Base-by-base conservation (phyloP, 2,888 invertebrate genomes). In the Toxonevra muliebris region DNA sequence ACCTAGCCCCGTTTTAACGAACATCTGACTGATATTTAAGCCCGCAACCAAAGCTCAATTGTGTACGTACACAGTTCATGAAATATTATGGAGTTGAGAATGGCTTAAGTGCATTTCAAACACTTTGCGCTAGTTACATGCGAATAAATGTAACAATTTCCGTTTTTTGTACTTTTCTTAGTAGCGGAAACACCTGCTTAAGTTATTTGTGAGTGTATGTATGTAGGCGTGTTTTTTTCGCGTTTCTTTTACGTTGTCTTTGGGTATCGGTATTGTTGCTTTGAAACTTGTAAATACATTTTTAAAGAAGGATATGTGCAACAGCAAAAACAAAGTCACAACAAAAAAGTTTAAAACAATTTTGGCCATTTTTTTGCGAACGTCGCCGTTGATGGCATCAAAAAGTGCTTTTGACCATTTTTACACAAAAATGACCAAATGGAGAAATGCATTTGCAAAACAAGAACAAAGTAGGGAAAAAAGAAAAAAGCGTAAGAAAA, bases 161-260 rank as follows among this genome's bases (percentile, higher is more conserved):
- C 58, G 58, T 58, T 58, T 58, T 17, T 42, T 58, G 41, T 58
- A n/a, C 41, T 58, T 58, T 53, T 53, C n/a, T 42, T 58, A 2
- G n/a, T 20, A n/a, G 42, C 43, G 42, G 42, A 42, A 42, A 58
- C 43, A 40, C 43, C 43, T 40, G 43, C 43, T 58, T 58, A 42
- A 5, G 58, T n/a, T 58, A 15, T 58, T 42, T 58, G 42, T 42
- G 20, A 12, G 15, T 60, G 48, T 12, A 60, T 45, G 60, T 19
- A 60, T 19, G 55, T 30, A 30, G 20, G 20, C 13, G 30, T 40
- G 17, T 19, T 19, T 55, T 40, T 19, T 19, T 19, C 20, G 30
- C 19, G 19, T 20, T 19, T 55, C 13, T 19, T 55, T 13, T 20
- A 12, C 2, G 12, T 48, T 30, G 30, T 30, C 30, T 30, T 30